Evolutionary conservation across 2,888 invertebrate genomes (phyloP), one percentile per base, ranked within the genome.

Genomic region (Andrena marginata): DNA sequence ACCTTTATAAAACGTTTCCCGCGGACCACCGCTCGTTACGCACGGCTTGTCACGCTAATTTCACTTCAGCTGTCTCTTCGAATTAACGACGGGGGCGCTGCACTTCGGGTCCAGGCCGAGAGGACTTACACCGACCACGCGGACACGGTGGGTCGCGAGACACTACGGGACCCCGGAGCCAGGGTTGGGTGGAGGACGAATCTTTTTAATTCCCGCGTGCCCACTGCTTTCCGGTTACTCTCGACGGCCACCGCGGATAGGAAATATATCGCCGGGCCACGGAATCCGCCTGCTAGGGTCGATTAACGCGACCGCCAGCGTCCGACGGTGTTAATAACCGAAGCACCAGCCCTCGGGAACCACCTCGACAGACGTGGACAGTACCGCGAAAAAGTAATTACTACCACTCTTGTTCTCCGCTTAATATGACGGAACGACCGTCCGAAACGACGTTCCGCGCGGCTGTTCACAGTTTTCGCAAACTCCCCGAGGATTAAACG

Each of bases 361-460:
- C 79, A 75, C 42, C 70, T 49, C 77, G 76, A 78, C 87, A 76
- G 81, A 82, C 88, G 77, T 78, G 85, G 85, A 88, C 84, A 85
- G 86, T 85, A 78, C 72, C 78, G 69, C 87, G 79, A 87, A 87
- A 87, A 87, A 88, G 87, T 88, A 88, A 88, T 88, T 88, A 88
- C 86, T 85, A 80, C 62, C 80, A 0, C 87, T 86, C 79, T 88
- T 85, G 88, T 86, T 79, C 88, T 33, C 68, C 77, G 78, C 69
- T 88, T 88, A 86, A 83, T 86, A 83, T 64, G 73, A 84, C 71
- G 63, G 77, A 76, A 80, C 80, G 73, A 59, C 72, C 70, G 74
- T 77, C 69, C 80, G 80, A 79, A 84, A 86, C 69, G 80, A 82
- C 71, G 48, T 80, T 72, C 63, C 56, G 68, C 68, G 68, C 49